Evolutionary conservation across 1,140 invertebrate genomes (phyloP).

Genomic region (Pseudomyrmex cubaensis): DNA sequence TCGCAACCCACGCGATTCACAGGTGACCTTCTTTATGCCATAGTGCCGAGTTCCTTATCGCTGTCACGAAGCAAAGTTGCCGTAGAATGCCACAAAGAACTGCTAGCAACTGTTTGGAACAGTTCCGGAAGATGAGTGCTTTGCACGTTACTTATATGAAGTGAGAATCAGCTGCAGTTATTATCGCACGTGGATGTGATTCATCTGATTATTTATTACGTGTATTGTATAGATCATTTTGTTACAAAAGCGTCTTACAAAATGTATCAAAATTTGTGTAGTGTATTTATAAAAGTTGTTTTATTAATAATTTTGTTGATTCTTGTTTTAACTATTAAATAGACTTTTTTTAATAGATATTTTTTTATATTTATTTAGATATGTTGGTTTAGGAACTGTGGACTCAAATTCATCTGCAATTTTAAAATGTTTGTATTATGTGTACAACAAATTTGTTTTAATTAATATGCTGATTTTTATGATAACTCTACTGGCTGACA

Average conservation of each 20-base stretch:
- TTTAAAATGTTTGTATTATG: slow-evolving; percentile 49
- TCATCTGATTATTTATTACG: background rate
- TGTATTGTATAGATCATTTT: background rate
- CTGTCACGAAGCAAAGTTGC: background rate
- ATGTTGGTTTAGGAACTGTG: slow-evolving; percentile 55
- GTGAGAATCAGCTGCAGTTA: slow-evolving; percentile 56
- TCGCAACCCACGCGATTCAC: slow-evolving; percentile 16
- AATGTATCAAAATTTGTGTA: background rate
- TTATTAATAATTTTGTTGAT: background rate
- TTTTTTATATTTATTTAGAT: slow-evolving; percentile 43
- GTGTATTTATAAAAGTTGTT: background rate
- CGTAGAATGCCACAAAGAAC: slow-evolving; percentile 16
- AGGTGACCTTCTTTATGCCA: slow-evolving; percentile 7
- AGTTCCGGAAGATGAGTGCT: slow-evolving; percentile 15
- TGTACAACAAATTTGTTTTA: slow-evolving; percentile 66
- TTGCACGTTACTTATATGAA: slow-evolving; percentile 32
- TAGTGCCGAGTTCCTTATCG: background rate
- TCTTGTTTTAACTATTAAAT: background rate
- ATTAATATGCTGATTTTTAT: slow-evolving; percentile 51
- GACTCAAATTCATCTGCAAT: slow-evolving; percentile 19
- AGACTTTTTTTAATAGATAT: background rate
- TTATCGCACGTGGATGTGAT: slow-evolving; percentile 24
- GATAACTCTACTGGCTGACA: slow-evolving; percentile 55
- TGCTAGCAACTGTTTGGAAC: background rate
- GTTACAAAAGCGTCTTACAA: background rate